Evolutionary conservation across 2,888 invertebrate species (phyloP), one percentile per base, ranked within the genome.

Genomic region (Clistopyga incitator): DNA sequence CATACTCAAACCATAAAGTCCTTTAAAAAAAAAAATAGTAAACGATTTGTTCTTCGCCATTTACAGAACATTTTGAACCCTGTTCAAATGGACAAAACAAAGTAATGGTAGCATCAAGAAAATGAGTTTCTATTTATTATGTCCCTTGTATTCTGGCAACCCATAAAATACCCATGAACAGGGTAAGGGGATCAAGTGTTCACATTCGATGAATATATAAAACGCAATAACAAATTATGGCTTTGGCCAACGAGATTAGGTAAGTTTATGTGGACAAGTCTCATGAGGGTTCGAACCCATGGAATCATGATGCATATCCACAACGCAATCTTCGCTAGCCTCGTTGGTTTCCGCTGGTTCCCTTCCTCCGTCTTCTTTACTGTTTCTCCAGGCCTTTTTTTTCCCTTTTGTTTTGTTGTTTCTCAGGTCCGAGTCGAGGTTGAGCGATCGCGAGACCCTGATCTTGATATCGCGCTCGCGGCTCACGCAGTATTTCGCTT

Each of bases 401-500:
- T 42, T 77, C 34, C 42, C 13, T 61, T 68, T 79, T 75, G 80
- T 77, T 68, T 71, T 75, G 76, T 75, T 38, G 64, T 47, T 65
- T 61, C 23, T 84, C 45, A 29, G 45, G n/a, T 78, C 54, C 29
- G 77, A 23, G 34, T 81, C 59, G 20, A n/a, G n/a, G 68, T 65
- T 70, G 29, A 50, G 65, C 75, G 78, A 81, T 85, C 77, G 72
- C 65, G 45, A 80, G 45, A 50, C 45, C 76, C 25, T 50, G 76
- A 79, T 84, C 38, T 54, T 68, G 80, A 80, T 83, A 83, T 34
- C 72, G 61, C 68, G 47, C 38, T 29, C 42, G 61, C 23, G 47
- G 47, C 59, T 77, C 80, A 64, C 83, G 80, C 80, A 74, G 72
- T 71, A 84, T 88, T 90, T 84, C 87, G 89, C 90, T 87, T 20